Percentiles rank a stretch among this genome's conserved stretches.
Evolutionary conservation across 1,140 invertebrate species (phyloP).

Genomic region (Mercenaria mercenaria): DNA sequence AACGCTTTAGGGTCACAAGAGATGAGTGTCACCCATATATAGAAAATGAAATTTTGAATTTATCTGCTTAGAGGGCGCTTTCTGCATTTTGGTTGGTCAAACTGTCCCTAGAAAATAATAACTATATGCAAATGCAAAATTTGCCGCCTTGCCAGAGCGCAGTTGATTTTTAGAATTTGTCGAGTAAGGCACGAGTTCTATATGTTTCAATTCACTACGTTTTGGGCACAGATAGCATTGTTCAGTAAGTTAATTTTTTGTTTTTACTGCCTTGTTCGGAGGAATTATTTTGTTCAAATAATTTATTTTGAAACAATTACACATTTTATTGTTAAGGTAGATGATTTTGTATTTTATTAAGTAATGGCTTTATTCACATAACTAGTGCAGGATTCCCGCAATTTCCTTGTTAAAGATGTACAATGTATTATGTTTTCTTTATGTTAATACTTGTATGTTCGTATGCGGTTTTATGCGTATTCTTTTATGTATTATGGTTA

Average conservation of each 20-base stretch:
- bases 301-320: background rate
- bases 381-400: constrained; percentile 10
- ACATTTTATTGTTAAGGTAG: background rate
- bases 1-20: background rate
- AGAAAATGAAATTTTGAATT: background rate
- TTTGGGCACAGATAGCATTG: constrained; percentile 26
- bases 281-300: background rate
- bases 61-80: too few species aligned
- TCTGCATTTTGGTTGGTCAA: constrained; percentile 1
- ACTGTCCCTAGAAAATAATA: constrained; percentile 27
- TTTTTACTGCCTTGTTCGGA: background rate
- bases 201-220: constrained; percentile 13
- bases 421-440: background rate
- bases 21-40: background rate
- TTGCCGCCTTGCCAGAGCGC: constrained; percentile 12
- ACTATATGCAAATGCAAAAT: constrained; percentile 16
- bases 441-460: background rate
- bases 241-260: constrained; percentile 26
- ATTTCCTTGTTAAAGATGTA: background rate
- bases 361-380: background rate
- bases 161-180: background rate
- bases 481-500: background rate
- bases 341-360: constrained; percentile 1
- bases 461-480: background rate
- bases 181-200: background rate